Evolutionary conservation across 1,140 invertebrate species (phyloP).

Genomic region (Macrosteles quadrilineatus): DNA sequence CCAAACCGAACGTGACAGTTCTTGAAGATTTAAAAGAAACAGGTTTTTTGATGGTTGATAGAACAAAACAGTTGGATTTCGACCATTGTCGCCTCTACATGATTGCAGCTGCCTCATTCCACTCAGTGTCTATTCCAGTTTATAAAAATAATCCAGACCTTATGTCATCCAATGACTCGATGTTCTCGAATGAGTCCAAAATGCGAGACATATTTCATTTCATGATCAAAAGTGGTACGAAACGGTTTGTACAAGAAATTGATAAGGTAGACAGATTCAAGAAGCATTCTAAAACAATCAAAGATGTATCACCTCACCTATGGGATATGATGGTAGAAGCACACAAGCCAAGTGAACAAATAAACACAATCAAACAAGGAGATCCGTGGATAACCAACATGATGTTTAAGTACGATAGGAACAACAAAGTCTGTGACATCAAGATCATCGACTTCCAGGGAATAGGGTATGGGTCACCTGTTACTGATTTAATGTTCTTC

Average conservation of each 20-base stretch:
- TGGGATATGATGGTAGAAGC: not conserved
- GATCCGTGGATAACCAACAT: constrained; percentile 41
- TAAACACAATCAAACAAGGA: constrained; percentile 52
- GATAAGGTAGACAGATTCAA: not conserved
- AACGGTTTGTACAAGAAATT: not conserved
- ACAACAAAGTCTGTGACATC: not conserved
- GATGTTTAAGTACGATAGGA: constrained; percentile 32
- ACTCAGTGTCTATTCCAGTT: not conserved
- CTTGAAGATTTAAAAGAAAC: constrained; percentile 12
- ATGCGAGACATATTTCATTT: not conserved
- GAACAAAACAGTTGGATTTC: constrained; percentile 5
- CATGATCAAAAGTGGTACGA: not conserved
- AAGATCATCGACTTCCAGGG: constrained; percentile 34
- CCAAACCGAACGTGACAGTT: not conserved
- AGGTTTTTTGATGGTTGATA: constrained; percentile 7
- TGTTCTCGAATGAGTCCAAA: not conserved
- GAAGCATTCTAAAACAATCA: not conserved
- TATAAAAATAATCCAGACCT: constrained; percentile 4
- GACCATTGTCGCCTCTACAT: not conserved
- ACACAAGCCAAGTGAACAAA: constrained; percentile 38
- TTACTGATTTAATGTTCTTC: constrained; percentile 12
- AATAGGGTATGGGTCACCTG: not conserved
- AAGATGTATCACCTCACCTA: not conserved
- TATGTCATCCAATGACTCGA: not conserved
- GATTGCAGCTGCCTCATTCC: not conserved